Conservation (phyloP, 1,140 invertebrate genomes). For the Macrotrachela quadricornifera region DNA sequence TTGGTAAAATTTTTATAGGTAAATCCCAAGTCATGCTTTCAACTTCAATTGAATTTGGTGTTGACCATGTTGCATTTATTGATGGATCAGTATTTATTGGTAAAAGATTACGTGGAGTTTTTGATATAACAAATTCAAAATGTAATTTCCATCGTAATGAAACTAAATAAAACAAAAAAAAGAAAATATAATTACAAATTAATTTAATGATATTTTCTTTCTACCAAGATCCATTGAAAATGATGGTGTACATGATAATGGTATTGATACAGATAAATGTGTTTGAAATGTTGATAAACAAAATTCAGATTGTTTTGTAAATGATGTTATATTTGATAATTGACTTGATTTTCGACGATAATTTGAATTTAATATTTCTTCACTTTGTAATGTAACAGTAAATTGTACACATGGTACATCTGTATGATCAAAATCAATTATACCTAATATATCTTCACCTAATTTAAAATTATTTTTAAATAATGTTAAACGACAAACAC, state of each 20-base stretch:
- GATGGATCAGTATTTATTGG: slow-evolving; percentile 15
- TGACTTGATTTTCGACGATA: slow-evolving; percentile 38
- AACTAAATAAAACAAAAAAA: slow-evolving; percentile 36
- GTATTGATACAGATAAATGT: slow-evolving; percentile 70
- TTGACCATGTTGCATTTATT: slow-evolving; percentile 49
- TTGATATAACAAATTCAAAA: slow-evolving; percentile 75
- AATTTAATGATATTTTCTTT: neutral
- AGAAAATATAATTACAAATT: neutral
- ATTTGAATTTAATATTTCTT: slow-evolving; percentile 51
- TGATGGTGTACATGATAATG: slow-evolving; percentile 70
- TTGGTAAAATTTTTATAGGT: slow-evolving; percentile 38
- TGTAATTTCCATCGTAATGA: slow-evolving; percentile 71
- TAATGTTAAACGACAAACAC: slow-evolving; percentile 72
- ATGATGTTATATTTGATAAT: slow-evolving; percentile 35
- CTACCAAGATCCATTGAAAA: slow-evolving; percentile 63
- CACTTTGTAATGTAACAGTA: slow-evolving; percentile 63
- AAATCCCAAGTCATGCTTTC: slow-evolving; percentile 96
- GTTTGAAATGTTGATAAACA: slow-evolving; percentile 65
- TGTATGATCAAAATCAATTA: slow-evolving; percentile 72
- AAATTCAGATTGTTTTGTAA: slow-evolving; percentile 71
- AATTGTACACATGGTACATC: slow-evolving; percentile 66
- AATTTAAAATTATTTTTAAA: slow-evolving; percentile 81
- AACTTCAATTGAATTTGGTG: slow-evolving; percentile 58
- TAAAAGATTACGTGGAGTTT: slow-evolving; percentile 10
- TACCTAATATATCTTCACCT: slow-evolving; percentile 85